Base-by-base conservation (phyloP, 2,797 vertebrate genomes). In the Pseudopleuronectes americanus region DNA sequence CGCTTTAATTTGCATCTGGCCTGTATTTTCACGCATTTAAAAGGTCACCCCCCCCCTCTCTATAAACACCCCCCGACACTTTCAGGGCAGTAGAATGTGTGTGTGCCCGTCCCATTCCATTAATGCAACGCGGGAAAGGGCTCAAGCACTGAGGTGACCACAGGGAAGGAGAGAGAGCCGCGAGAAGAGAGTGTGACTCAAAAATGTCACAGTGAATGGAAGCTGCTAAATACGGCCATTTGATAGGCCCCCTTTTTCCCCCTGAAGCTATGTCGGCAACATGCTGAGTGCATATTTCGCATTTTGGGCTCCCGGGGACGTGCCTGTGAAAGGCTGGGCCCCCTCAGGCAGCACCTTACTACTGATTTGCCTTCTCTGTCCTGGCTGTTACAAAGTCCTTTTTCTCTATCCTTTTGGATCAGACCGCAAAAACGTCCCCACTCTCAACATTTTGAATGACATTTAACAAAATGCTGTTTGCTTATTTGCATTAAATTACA, bases 201-300 rank as follows among this genome's bases (percentile, higher is more conserved):
- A 86, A 81, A 84, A 80, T 84, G 81, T 88, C 85, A 84, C 64
- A 0, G 66, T 3, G 51, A 84, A 83, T 75, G 74, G 75, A 63
- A 56, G 77, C 73, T 81, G 78, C 78, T 87, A 88, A 84, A 84
- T 81, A 79, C 70, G 75, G 75, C 76, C 76, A 77, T 86, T 83
- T 89, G 63, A 68, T 61, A 3, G 43, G 19, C 14, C 64, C 66
- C n/a, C 24, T 24, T 74, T 83, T 73, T 84, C 71, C 23, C 33
- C 68, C 69, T 45, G 43, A 77, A 80, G 79, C 54, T 22, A 63
- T 48, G 56, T 26, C 31, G 55, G 60, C 61, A 56, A 74, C 83
- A 77, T 43, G 67, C 74, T 79, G 81, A 70, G 73, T 52, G 66
- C 64, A 83, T 80, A 80, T 76, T 78, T 83, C 66, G 58, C 53